Base-by-base conservation (phyloP, 1,140 invertebrate genomes). In the Eubasilissa regina region DNA sequence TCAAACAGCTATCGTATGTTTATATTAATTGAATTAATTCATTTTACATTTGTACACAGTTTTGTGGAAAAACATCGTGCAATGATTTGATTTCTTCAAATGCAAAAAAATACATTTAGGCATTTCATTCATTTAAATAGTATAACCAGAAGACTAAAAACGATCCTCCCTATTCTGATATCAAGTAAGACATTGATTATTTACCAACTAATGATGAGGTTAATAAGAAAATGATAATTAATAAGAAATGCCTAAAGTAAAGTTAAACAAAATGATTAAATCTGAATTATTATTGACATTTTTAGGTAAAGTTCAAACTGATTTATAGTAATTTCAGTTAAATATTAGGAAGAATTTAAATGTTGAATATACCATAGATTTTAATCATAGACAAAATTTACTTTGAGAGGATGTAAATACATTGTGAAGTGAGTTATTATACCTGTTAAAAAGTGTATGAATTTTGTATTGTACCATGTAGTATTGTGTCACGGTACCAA, bases 331-430 rank as follows among this genome's bases (percentile, higher is more conserved):
- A 58, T 58, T 58, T 58, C 55, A 21, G 17, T 21, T n/a, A 64
- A 43, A 64, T 13, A 25, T 70, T 70, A 70, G 66, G 66, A 70
- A 70, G 66, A 70, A 70, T 70, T 70, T 70, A 35, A 70, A 11
- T 70, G 66, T 70, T 70, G 25, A 62, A 25, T 53, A 51, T 70
- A 70, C 35, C 66, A 70, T 70, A 70, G 66, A 19, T 70, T 70
- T 70, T 48, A 47, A 15, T 48, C 25, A 17, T 70, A 70, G 66
- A 19, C 66, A 70, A 70, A 70, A 70, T 51, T 70, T 51, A 53
- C 66, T 70, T 70, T 70, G 10, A 25, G 62, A 45, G 45, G 45
- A 48, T 51, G 66, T 70, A 15, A 51, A 51, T 51, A 70, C 62
- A 66, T 66, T 25, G 44, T 17, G 25, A 66, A 47, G 62, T 44